Conservation (phyloP, 2,113 vertebrate genomes). For the Loxodonta africana region DNA sequence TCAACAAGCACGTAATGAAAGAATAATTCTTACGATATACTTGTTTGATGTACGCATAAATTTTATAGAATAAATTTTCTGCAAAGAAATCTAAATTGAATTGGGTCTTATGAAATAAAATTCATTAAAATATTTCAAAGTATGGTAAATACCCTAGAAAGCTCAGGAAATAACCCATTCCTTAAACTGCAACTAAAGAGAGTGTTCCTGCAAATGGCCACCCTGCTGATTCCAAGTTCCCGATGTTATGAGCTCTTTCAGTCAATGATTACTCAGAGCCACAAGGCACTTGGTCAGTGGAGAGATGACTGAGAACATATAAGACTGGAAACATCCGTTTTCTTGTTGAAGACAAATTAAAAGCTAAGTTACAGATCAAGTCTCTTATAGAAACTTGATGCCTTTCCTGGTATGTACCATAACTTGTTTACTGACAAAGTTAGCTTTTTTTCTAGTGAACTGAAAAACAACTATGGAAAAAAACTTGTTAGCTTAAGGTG, state of each 20-base stretch:
- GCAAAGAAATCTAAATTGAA: not conserved
- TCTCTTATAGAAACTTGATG: not conserved
- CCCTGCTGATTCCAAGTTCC: not conserved
- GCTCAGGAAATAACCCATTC: not conserved
- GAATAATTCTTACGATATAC: conserved; percentile 21
- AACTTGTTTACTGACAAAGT: conserved; percentile 30
- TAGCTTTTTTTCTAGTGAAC: conserved; percentile 28
- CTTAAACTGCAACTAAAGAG: conserved; percentile 34
- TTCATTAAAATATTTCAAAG: conserved; percentile 43
- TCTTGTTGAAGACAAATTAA: conserved; percentile 18
- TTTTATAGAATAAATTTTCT: conserved; percentile 31
- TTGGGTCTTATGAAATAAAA: not conserved
- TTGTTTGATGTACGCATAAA: not conserved
- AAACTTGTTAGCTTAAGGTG: conserved; percentile 10
- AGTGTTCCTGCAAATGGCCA: not conserved
- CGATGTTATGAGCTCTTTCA: not conserved
- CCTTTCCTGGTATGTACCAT: not conserved
- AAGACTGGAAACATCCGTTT: conserved; percentile 30
- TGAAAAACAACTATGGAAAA: not conserved
- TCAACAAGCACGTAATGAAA: not conserved
- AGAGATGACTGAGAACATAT: not conserved
- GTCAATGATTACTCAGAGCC: conserved; percentile 32
- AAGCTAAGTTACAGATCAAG: not conserved
- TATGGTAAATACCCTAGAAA: conserved; percentile 50
- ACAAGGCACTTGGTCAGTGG: conserved; percentile 1